Base-by-base conservation (phyloP, 1,140 invertebrate genomes). In the Drosophila suzukii region DNA sequence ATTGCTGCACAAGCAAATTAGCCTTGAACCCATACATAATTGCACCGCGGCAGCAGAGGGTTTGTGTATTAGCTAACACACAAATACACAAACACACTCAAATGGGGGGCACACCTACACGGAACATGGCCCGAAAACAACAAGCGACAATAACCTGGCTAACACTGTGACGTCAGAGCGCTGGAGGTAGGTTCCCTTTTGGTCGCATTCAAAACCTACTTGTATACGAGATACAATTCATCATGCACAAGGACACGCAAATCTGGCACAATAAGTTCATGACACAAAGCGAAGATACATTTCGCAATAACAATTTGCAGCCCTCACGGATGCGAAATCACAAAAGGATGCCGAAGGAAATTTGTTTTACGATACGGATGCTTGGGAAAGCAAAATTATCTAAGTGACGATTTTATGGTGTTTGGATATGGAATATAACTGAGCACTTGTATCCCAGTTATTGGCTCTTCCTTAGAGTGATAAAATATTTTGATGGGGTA, bases 11-110 rank as follows among this genome's bases (percentile, higher is more conserved):
- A 71, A 77, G 84, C 72, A 88, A 89, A 89, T 88, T 88, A 89
- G 84, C 83, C 83, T 88, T 88, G 83, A 88, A 88, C 83, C 84
- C 75, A 67, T 60, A 79, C 79, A 88, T 88, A 88, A 88, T 88
- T 88, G 83, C 83, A 88, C 72, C 72, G 76, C 79, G 39, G 66
- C 80, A 24, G 57, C 76, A 39, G 75, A 47, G 53, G 82, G 62
- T 68, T 70, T 43, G 58, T 63, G 79, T 62, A 83, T 83, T 89
- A 59, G 83, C 75, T 88, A 84, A 84, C 51, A 58, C 50, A 51
- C 61, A 20, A 20, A 3, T 17, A 44, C 39, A 43, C 54, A 55
- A 30, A 38, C 38, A 20, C 47, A 51, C 15, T 11, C 43, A 11
- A 8, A 17, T 7, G 8, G 44, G 15, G 15, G n/a, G 2, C 46